Evolutionary conservation across 2,888 invertebrate species (phyloP).

Genomic region (Zygogramma bicolorata): DNA sequence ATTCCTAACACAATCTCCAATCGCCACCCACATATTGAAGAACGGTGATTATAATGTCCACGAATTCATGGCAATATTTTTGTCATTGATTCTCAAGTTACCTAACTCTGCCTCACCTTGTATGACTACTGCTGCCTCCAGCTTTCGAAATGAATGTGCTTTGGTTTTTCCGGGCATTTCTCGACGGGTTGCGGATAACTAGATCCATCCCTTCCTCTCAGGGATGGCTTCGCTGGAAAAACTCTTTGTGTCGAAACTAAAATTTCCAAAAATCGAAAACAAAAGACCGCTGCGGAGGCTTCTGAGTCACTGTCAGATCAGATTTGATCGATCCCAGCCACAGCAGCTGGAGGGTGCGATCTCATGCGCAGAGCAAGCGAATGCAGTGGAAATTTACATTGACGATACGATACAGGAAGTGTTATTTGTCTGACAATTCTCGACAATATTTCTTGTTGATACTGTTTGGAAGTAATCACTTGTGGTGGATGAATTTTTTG

Average conservation of each 20-base stretch:
- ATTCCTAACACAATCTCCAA: too few relatives aligned
- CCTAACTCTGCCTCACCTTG: constrained; percentile 31
- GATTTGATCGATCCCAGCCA: neutral
- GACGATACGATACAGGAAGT: neutral
- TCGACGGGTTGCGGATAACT: constrained; percentile 31
- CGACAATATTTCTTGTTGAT: neutral
- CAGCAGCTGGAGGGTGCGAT: neutral
- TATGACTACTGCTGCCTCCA: constrained; percentile 39
- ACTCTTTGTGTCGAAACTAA: constrained; percentile 20
- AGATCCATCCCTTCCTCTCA: constrained; percentile 42
- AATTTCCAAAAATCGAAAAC: constrained; percentile 4
- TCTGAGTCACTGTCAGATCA: constrained; percentile 17
- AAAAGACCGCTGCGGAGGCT: constrained; percentile 5
- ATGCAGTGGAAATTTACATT: neutral
- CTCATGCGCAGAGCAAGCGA: neutral
- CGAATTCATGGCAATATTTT: too few relatives aligned
- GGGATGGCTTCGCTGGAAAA: constrained; percentile 35
- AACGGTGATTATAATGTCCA: too few relatives aligned
- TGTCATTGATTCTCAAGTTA: too few relatives aligned
- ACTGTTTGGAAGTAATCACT: too few relatives aligned
- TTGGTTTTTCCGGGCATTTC: constrained; percentile 41
- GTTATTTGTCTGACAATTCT: neutral
- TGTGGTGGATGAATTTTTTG: too few relatives aligned
- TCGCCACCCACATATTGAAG: too few relatives aligned
- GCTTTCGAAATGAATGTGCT: constrained; percentile 41